These are phyloP conservation scores for Zosterops pallidus DNA, from an alignment of 2,113 vertebrate species.

Conservation along the genomic window DNA sequence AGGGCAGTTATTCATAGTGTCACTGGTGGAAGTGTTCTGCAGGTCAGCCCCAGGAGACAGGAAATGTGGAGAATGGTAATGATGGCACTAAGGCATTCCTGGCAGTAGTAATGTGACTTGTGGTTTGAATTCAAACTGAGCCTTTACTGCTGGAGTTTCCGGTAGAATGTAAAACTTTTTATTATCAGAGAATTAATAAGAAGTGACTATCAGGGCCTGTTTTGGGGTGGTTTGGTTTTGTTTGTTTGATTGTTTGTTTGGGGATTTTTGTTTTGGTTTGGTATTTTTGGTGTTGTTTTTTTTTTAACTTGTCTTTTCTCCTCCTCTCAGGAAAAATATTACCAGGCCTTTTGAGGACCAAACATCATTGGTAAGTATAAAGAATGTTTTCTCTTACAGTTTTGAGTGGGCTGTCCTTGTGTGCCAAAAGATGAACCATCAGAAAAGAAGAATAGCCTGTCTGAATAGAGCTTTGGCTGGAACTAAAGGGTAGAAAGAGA, in stretches of 20 bases:
- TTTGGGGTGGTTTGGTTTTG: too few relatives aligned
- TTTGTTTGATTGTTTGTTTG: too few relatives aligned
- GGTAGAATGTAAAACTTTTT: neutral
- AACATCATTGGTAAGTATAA: constrained; percentile 87
- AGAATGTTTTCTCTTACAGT: neutral
- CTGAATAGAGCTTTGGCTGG: neutral
- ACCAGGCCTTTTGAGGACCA: constrained; percentile 96
- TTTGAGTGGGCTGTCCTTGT: neutral
- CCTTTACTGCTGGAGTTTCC: neutral
- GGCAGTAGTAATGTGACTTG: neutral
- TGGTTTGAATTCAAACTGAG: neutral
- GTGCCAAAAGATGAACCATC: neutral
- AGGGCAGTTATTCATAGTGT: neutral
- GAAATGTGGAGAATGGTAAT: neutral
- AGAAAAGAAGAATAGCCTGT: neutral
- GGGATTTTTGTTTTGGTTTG: too few relatives aligned
- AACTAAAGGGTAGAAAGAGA: neutral
- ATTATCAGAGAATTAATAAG: neutral
- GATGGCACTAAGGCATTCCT: neutral
- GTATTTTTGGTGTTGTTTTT: neutral
- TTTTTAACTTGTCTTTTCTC: neutral
- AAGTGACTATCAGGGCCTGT: neutral
- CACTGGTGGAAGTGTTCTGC: neutral
- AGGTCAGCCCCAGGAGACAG: neutral
- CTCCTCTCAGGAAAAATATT: constrained; percentile 88